These are phyloP conservation scores for Ptiloglossa arizonensis DNA, from an alignment of 1,140 invertebrate genomes.

Conservation along the genomic window DNA sequence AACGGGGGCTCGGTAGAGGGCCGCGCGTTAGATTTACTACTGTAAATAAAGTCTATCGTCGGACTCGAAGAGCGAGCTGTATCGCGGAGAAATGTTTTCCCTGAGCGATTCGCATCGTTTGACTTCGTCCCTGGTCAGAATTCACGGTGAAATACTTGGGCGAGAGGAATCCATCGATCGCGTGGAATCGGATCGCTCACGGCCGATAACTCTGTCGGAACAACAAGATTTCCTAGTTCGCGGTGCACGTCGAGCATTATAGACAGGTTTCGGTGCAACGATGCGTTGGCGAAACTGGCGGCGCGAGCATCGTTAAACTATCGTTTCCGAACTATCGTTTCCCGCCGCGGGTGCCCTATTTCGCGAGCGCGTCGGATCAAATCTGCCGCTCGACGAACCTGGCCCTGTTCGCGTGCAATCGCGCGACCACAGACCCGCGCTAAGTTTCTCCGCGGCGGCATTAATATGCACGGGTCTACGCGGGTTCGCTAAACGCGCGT, in stretches of 20 bases:
- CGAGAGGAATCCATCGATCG: too few species aligned
- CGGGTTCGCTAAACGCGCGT: background rate
- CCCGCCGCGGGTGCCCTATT: background rate
- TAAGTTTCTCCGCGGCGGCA: background rate
- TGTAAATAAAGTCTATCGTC: too few species aligned
- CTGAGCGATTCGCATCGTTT: too few species aligned
- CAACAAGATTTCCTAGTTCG: constrained; percentile 1
- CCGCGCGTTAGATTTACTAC: too few species aligned
- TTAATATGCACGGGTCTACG: background rate
- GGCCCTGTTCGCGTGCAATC: constrained; percentile 3
- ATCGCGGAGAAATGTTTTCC: too few species aligned
- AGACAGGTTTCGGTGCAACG: background rate
- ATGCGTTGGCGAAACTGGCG: constrained; percentile 2
- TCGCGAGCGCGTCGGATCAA: background rate
- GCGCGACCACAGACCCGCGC: background rate
- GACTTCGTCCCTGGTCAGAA: too few species aligned
- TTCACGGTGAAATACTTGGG: too few species aligned
- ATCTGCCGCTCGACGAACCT: constrained; percentile 1
- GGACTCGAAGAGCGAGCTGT: too few species aligned
- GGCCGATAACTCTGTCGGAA: background rate
- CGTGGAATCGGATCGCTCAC: background rate
- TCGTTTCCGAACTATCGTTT: constrained; percentile 20
- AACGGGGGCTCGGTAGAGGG: too few species aligned
- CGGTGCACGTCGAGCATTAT: background rate
- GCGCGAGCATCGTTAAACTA: constrained; percentile 5